These are phyloP conservation scores for Cossypha polioptera DNA, from an alignment of 2,797 vertebrate genomes.

Conservation along the genomic window DNA sequence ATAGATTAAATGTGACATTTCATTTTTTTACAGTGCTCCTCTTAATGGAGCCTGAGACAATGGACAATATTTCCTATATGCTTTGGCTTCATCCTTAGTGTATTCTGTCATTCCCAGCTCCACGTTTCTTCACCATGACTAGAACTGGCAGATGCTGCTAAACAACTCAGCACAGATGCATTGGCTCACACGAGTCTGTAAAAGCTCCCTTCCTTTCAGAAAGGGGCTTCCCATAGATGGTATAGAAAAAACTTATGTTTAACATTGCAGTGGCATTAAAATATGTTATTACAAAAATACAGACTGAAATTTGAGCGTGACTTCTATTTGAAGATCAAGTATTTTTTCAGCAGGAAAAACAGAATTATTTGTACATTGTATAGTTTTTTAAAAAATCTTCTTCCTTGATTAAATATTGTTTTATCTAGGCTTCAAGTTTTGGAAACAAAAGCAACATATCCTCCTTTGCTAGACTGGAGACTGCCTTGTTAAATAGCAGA, in stretches of 20 bases:
- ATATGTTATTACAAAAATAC: background rate
- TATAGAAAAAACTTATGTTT: background rate
- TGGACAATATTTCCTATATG: background rate
- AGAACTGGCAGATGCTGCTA: background rate
- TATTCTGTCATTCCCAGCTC: background rate
- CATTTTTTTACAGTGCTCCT: background rate
- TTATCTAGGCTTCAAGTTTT: background rate
- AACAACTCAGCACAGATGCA: background rate
- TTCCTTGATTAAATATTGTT: background rate
- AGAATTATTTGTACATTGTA: background rate
- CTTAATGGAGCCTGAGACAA: background rate
- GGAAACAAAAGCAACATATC: background rate
- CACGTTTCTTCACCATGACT: background rate
- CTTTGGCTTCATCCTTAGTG: background rate
- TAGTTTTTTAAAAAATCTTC: background rate
- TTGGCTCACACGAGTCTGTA: background rate
- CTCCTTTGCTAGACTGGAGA: background rate
- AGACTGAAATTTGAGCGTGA: background rate
- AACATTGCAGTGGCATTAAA: background rate
- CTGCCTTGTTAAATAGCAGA: background rate
- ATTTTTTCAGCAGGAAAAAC: background rate
- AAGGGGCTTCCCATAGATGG: background rate
- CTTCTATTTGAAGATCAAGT: background rate
- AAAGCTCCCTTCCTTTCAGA: background rate
- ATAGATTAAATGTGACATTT: background rate